Evolutionary conservation across 2,797 vertebrate genomes (phyloP).

Genomic region (Pogoniulus pusillus): DNA sequence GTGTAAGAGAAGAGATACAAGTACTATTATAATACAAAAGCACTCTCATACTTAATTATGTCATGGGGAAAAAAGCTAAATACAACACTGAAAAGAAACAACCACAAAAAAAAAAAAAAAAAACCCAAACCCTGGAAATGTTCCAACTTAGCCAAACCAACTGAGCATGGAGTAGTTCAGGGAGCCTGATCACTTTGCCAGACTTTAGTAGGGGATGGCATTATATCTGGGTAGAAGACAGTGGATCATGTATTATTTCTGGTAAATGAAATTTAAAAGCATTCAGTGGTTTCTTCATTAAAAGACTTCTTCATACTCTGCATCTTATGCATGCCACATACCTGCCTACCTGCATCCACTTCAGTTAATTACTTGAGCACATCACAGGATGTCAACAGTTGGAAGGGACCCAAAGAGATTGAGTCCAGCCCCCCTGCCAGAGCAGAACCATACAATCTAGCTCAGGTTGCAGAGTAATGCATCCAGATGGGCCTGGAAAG

Average conservation of each 20-base stretch:
- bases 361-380: not conserved
- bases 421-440: too few relatives aligned
- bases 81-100: not conserved
- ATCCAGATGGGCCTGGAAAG: too few relatives aligned
- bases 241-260: not conserved
- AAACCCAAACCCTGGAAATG: not conserved
- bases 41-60: not conserved
- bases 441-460: too few relatives aligned
- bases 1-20: not conserved
- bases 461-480: too few relatives aligned
- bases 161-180: not conserved
- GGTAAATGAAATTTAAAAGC: not conserved
- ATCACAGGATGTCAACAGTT: too few relatives aligned
- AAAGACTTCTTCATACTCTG: not conserved
- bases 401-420: too few relatives aligned
- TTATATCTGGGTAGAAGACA: not conserved
- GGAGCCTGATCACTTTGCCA: not conserved
- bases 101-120: too few relatives aligned
- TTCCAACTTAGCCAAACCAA: not conserved
- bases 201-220: not conserved
- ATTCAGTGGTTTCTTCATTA: not conserved
- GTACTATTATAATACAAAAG: not conserved
- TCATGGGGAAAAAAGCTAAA: not conserved
- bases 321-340: too few relatives aligned
- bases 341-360: not conserved